These are phyloP conservation scores for Siniperca obscura DNA, from an alignment of 2,797 vertebrate genomes.

Conservation along the genomic window DNA sequence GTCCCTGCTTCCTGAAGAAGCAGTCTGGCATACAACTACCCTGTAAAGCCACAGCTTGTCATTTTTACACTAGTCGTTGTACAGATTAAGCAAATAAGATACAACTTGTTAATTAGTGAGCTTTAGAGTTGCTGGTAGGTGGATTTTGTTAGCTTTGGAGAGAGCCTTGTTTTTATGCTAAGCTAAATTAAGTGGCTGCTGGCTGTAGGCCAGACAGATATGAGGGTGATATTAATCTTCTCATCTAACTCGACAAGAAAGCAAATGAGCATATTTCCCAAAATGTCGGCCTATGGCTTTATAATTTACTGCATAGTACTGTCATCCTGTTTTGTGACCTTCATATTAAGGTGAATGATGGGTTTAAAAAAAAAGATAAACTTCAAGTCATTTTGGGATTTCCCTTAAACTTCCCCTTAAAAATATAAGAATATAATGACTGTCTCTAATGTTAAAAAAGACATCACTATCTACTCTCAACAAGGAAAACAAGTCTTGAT, in stretches of 20 bases:
- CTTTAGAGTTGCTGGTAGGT: background rate
- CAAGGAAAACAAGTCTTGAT: conserved; percentile 33
- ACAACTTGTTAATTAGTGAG: background rate
- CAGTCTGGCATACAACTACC: background rate
- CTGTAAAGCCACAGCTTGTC: background rate
- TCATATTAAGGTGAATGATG: background rate
- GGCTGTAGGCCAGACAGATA: too few relatives aligned
- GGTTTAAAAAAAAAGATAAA: conserved; percentile 30
- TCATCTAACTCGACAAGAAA: background rate
- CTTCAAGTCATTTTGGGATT: conserved; percentile 4
- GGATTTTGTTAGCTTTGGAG: background rate
- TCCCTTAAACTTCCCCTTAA: background rate
- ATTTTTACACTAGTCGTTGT: background rate
- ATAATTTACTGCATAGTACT: background rate
- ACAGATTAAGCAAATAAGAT: background rate
- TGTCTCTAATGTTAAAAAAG: conserved; percentile 10
- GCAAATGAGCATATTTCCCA: background rate
- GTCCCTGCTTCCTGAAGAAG: too few relatives aligned
- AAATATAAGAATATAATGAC: background rate
- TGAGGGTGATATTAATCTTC: background rate
- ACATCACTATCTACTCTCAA: conserved; percentile 11
- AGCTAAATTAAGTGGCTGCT: background rate
- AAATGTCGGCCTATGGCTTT: background rate
- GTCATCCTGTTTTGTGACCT: conserved; percentile 12
- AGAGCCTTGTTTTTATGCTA: background rate